These are phyloP conservation scores for Hippocampus comes DNA, from an alignment of 2,113 vertebrate species.

Conservation along the genomic window DNA sequence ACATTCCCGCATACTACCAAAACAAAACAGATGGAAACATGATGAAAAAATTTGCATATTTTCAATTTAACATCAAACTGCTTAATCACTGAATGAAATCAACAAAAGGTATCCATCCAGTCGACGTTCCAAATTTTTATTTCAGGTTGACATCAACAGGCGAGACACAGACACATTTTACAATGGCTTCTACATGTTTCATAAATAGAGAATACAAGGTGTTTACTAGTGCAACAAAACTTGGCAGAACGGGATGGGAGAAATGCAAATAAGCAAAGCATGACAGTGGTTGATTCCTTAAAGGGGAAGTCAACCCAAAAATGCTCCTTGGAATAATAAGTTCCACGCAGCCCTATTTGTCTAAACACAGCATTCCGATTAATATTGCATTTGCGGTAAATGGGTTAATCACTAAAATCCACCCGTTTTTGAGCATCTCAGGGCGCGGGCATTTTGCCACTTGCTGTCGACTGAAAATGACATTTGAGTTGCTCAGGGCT, in stretches of 20 bases:
- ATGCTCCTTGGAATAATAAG: too few relatives aligned
- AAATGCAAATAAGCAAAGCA: constrained; percentile 3
- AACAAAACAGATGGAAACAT: neutral
- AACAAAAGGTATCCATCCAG: neutral
- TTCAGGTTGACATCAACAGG: neutral
- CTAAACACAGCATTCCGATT: too few relatives aligned
- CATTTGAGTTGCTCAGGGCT: too few relatives aligned
- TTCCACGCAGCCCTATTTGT: too few relatives aligned
- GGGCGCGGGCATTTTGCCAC: too few relatives aligned
- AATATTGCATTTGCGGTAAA: too few relatives aligned
- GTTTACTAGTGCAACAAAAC: constrained; percentile 30
- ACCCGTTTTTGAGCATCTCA: too few relatives aligned
- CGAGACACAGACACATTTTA: neutral
- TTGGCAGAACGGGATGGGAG: neutral
- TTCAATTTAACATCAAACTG: neutral
- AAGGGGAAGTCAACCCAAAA: too few relatives aligned
- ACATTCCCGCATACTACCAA: too few relatives aligned
- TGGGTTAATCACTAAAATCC: too few relatives aligned
- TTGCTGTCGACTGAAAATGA: too few relatives aligned
- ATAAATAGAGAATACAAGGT: constrained; percentile 20
- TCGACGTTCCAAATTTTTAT: neutral
- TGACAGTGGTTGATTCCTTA: neutral
- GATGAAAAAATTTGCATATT: neutral
- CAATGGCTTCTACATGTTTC: neutral
- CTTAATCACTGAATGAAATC: neutral